phyloP scores from a whole-genome alignment of 2,113 vertebrate genomes.

The Pycnonotus jocosus region DNA sequence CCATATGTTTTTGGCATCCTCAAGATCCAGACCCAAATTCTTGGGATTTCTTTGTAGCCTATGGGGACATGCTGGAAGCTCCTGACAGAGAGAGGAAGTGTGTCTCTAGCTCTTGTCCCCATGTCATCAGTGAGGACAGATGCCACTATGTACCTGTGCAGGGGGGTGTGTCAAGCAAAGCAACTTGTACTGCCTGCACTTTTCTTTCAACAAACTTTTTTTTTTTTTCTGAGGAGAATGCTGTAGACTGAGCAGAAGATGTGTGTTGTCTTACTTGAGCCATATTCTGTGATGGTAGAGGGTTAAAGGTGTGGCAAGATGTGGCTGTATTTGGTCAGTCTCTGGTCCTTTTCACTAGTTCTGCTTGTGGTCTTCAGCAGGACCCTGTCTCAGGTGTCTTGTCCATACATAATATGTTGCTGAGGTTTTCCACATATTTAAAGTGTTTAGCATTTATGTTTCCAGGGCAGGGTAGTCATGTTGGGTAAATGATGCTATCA shows the following conservation, averaged over 20 bases:
- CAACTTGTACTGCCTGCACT: not conserved
- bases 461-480: rapidly evolving
- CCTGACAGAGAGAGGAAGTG: not conserved
- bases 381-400: rapidly evolving
- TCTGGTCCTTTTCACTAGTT: not conserved
- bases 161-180: not conserved
- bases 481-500: not conserved
- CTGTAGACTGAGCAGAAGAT: not conserved
- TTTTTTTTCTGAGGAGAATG: not conserved
- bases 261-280: not conserved
- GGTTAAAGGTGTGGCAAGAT: not conserved
- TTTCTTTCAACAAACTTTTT: not conserved
- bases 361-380: not conserved
- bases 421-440: not conserved
- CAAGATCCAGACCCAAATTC: not conserved
- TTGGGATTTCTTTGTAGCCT: not conserved
- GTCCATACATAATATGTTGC: rapidly evolving
- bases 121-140: not conserved
- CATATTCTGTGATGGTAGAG: not conserved
- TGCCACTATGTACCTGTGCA: rapidly evolving
- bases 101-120: not conserved
- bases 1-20: not conserved
- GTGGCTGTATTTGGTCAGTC: not conserved
- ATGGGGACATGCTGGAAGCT: not conserved
- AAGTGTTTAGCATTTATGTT: not conserved